phyloP scores from a whole-genome alignment of 2,888 invertebrate genomes.

The Disparrhopalites patrizii region DNA sequence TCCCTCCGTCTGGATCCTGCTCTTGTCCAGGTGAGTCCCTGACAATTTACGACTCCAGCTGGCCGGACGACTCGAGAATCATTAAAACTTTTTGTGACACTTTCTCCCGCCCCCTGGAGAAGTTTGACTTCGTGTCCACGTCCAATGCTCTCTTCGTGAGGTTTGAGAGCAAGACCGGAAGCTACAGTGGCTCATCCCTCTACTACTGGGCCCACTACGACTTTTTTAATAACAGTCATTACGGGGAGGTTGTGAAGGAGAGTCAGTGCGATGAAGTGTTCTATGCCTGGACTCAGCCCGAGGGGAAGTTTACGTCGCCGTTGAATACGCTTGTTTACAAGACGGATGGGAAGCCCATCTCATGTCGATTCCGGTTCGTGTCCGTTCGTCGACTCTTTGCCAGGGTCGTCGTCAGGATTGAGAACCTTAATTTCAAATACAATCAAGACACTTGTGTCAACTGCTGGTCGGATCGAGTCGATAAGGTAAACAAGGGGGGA shows the following conservation, averaged over 20 bases:
- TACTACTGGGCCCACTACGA: conserved; percentile 94
- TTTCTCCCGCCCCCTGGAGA: conserved; percentile 87
- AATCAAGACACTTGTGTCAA: conserved; percentile 75
- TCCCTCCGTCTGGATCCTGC: too few species aligned
- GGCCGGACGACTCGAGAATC: conserved; percentile 83
- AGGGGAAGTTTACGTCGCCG: conserved; percentile 72
- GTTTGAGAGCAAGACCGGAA: conserved; percentile 87
- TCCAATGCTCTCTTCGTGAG: conserved; percentile 80
- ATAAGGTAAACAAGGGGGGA: conserved; percentile 73
- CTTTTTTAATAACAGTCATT: conserved; percentile 84
- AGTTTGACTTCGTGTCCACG: conserved; percentile 85
- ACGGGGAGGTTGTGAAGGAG: conserved; percentile 74
- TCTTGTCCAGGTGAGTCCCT: conserved; percentile 85
- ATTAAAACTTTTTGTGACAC: conserved; percentile 94
- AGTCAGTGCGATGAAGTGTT: conserved; percentile 85
- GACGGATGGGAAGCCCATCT: conserved; percentile 63
- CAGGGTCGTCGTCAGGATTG: conserved; percentile 70
- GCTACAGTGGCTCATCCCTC: conserved; percentile 71
- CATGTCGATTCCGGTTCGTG: conserved; percentile 77
- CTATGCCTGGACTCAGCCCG: conserved; percentile 72
- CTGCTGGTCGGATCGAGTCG: conserved; percentile 80
- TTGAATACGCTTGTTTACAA: conserved; percentile 84
- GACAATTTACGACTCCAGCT: conserved; percentile 80
- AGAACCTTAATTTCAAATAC: conserved; percentile 78
- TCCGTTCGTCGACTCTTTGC: conserved; percentile 78